A percentile compares a stretch with the other conserved stretches of the same genome.
phyloP scores from a whole-genome alignment of 2,797 vertebrate species.

The Eospalax fontanierii region DNA sequence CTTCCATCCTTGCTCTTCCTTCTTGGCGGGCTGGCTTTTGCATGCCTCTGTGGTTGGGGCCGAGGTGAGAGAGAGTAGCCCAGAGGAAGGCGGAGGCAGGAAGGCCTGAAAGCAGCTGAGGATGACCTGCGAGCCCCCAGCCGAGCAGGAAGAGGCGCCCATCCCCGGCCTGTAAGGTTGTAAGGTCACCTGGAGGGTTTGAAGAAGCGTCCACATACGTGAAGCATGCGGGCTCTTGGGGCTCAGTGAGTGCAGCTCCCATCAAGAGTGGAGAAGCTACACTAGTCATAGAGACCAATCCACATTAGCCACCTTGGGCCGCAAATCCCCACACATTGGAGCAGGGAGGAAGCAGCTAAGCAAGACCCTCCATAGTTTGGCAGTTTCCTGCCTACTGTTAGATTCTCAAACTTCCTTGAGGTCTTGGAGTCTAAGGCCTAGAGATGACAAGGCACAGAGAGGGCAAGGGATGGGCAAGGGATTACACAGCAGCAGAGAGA shows the following conservation, averaged over 20 bases:
- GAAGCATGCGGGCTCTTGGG: accelerated
- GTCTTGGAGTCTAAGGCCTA: background rate
- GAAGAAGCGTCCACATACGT: background rate
- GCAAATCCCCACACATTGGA: background rate
- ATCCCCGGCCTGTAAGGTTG: background rate
- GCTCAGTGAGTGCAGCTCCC: background rate
- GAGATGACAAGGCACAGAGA: background rate
- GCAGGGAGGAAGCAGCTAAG: background rate
- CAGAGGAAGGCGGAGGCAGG: too few relatives aligned
- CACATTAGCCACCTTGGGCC: background rate
- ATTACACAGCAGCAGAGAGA: background rate
- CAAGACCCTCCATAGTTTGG: background rate
- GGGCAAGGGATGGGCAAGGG: background rate
- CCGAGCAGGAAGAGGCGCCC: background rate
- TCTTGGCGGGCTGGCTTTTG: background rate
- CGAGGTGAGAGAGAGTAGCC: background rate
- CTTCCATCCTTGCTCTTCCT: background rate
- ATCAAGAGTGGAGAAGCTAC: background rate
- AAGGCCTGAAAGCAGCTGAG: background rate
- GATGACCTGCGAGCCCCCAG: background rate
- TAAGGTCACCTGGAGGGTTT: background rate
- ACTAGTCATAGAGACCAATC: background rate
- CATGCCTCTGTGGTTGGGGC: background rate
- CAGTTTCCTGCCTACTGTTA: background rate
- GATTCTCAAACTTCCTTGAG: background rate